phyloP scores from a whole-genome alignment of 2,797 vertebrate genomes.

The Acanthurus lineatus region DNA sequence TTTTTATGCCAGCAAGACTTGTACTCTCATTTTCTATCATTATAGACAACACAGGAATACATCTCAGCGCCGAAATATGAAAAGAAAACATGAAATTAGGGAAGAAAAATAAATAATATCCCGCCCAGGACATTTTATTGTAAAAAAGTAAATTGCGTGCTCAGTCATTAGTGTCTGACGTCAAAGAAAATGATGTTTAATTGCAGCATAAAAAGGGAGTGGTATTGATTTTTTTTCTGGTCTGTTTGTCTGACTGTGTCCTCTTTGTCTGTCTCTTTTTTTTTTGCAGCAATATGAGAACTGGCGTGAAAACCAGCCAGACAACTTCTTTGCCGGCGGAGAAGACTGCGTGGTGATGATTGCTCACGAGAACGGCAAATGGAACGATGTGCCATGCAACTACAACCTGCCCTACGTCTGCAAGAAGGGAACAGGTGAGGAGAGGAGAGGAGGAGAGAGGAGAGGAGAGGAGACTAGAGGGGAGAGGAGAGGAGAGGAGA shows the following conservation, averaged over 20 bases:
- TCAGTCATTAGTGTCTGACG: background rate
- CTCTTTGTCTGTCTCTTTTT: constrained; percentile 7
- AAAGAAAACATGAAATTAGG: background rate
- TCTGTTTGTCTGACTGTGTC: background rate
- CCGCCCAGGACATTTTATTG: background rate
- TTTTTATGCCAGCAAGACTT: background rate
- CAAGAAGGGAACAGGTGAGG: constrained; percentile 97
- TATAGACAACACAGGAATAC: background rate
- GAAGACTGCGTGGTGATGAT: constrained; percentile 99
- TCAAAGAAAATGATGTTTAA: background rate
- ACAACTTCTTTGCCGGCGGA: constrained; percentile 98
- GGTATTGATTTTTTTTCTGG: background rate
- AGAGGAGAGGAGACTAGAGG: background rate
- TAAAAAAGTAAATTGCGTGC: background rate
- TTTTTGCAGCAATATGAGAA: constrained; percentile 94
- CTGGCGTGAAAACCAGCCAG: constrained; percentile 96
- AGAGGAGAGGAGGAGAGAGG: constrained; percentile 8
- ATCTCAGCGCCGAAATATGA: background rate
- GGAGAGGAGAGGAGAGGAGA: background rate
- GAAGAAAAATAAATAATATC: background rate
- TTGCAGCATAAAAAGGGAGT: background rate
- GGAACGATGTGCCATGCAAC: constrained; percentile 99
- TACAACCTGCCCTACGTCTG: constrained; percentile 99
- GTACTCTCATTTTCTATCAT: background rate
- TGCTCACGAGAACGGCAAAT: constrained; percentile 94